Percentiles rank a stretch among this genome's conserved stretches.
Conservation (phyloP, 92 coral and sea anemone species). For the Palythoa heliodiscus region DNA sequence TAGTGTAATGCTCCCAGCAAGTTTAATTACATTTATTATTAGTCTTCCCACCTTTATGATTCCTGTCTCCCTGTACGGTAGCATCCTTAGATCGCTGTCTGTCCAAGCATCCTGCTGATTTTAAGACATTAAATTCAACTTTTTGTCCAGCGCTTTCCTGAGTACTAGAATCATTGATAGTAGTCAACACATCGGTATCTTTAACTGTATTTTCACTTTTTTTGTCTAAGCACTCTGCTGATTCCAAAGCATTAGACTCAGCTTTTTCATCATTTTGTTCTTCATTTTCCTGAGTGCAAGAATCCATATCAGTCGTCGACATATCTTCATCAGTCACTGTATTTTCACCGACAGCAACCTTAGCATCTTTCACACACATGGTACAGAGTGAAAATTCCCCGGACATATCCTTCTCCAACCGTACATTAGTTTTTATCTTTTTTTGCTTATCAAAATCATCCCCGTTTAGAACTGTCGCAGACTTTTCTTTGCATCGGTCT, state of each 20-base stretch:
- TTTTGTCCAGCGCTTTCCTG: not conserved
- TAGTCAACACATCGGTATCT: not conserved
- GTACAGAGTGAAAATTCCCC: slow-evolving; percentile 1
- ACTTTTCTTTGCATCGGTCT: not conserved
- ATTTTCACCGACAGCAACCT: not conserved
- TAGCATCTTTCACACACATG: slow-evolving; percentile 17
- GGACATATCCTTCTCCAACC: not conserved
- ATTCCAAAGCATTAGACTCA: not conserved
- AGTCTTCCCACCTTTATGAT: not conserved
- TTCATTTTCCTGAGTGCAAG: not conserved
- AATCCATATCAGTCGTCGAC: not conserved
- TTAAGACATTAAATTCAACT: not conserved
- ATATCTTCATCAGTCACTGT: not conserved
- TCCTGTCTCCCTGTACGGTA: not conserved
- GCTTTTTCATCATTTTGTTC: not conserved
- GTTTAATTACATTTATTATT: not conserved
- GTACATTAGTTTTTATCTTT: not conserved
- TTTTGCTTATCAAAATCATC: not conserved
- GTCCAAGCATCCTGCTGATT: not conserved
- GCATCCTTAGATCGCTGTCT: not conserved
- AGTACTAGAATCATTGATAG: not conserved
- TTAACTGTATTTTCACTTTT: not conserved
- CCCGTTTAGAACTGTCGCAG: not conserved
- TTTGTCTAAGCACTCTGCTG: not conserved
- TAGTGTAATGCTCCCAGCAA: too few species aligned